Evolutionary conservation across 2,888 invertebrate species (phyloP).

Genomic region (Epirrhoe alternata): DNA sequence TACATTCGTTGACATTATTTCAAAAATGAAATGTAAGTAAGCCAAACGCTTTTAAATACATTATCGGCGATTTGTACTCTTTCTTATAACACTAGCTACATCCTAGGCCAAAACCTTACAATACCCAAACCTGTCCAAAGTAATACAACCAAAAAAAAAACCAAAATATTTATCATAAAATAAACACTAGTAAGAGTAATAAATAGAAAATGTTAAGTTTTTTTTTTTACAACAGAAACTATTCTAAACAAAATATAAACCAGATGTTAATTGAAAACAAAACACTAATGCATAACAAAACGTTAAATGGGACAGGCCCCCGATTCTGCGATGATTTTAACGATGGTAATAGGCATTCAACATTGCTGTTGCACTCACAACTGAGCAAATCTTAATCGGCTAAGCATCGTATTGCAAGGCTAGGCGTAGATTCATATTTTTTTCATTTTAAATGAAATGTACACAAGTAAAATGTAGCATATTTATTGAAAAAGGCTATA

Average conservation of each 20-base stretch:
- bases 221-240: conserved; percentile 70
- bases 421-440: conserved; percentile 21
- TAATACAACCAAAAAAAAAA: conserved; percentile 71
- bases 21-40: conserved; percentile 82
- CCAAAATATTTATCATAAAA: conserved; percentile 66
- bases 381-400: conserved; percentile 29
- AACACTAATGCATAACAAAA: conserved; percentile 63
- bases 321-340: conserved; percentile 42
- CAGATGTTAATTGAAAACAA: conserved; percentile 57
- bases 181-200: conserved; percentile 60
- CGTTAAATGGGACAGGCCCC: conserved; percentile 46
- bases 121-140: conserved; percentile 85
- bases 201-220: conserved; percentile 67
- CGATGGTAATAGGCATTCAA: conserved; percentile 26
- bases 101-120: conserved; percentile 85
- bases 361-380: conserved; percentile 17
- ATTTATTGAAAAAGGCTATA: conserved; percentile 33
- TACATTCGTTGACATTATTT: conserved; percentile 85
- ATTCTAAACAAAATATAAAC: conserved; percentile 75
- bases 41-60: conserved; percentile 80
- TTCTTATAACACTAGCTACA: conserved; percentile 84
- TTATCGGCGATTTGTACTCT: conserved; percentile 84
- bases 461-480: conserved; percentile 22
- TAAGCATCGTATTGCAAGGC: conserved; percentile 34
- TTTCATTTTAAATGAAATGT: conserved; percentile 36